These are phyloP conservation scores for Dorcus parallelipipedus DNA, from an alignment of 2,888 invertebrate species.

Conservation along the genomic window DNA sequence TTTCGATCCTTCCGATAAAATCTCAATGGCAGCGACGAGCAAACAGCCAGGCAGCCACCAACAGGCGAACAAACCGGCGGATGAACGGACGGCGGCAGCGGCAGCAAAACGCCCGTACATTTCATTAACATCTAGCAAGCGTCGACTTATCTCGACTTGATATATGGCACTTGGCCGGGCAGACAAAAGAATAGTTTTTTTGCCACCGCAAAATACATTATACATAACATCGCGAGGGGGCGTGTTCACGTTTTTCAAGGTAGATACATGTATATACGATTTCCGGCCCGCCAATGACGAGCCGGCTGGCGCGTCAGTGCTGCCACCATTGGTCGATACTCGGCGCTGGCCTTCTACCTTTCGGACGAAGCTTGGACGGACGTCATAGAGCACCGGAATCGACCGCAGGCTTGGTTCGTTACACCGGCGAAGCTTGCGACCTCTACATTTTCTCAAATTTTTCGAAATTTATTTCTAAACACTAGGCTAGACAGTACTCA, in stretches of 20 bases:
- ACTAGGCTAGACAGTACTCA: not conserved
- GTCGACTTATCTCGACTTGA: constrained; percentile 25
- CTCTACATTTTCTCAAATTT: not conserved
- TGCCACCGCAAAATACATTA: constrained; percentile 43
- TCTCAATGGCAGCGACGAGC: not conserved
- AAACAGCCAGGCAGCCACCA: not conserved
- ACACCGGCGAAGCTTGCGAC: not conserved
- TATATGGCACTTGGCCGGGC: constrained; percentile 36
- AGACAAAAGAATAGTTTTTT: constrained; percentile 44
- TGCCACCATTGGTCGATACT: constrained; percentile 16
- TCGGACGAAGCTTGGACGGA: constrained; percentile 8
- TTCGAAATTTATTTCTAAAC: not conserved
- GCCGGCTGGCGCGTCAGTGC: constrained; percentile 2
- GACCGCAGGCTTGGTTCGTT: not conserved
- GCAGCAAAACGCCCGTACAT: not conserved
- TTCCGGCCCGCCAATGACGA: constrained; percentile 23
- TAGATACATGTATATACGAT: constrained; percentile 34
- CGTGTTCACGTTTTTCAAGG: constrained; percentile 39
- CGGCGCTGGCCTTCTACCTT: constrained; percentile 1
- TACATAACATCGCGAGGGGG: constrained; percentile 43
- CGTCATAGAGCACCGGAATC: constrained; percentile 1
- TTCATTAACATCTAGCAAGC: constrained; percentile 3
- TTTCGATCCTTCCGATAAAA: not conserved
- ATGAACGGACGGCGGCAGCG: not conserved
- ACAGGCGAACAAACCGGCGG: not conserved